Evolutionary conservation across 2,113 vertebrate species (phyloP).

Genomic region (Xerus inauris): DNA sequence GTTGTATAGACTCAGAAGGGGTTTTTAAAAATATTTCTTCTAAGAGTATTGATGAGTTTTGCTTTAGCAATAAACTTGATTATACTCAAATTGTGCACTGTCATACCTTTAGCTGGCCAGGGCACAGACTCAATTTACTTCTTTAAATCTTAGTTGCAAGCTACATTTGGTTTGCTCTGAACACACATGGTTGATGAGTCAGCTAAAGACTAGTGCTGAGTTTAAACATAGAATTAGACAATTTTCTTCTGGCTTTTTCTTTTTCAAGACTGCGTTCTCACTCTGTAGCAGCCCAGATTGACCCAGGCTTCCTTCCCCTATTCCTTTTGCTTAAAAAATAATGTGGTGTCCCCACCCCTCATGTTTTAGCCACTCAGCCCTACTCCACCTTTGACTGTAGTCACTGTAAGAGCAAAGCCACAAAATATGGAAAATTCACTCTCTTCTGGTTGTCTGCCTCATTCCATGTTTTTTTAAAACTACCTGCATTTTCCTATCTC

Average conservation of each 20-base stretch:
- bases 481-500: background rate
- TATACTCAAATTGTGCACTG: background rate
- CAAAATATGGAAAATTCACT: background rate
- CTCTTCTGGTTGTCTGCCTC: background rate
- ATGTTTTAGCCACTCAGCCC: background rate
- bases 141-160: background rate
- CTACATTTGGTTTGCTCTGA: slow-evolving; percentile 4
- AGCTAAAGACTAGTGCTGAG: background rate
- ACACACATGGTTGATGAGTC: background rate
- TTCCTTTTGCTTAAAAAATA: background rate
- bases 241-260: background rate
- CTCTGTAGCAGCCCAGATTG: background rate
- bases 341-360: background rate
- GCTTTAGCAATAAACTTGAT: background rate
- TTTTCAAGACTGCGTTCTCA: background rate
- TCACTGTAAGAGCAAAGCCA: background rate
- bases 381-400: background rate
- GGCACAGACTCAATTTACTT: background rate
- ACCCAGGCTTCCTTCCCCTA: background rate
- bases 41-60: slow-evolving; percentile 14
- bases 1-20: background rate
- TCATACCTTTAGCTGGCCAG: background rate
- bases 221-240: background rate
- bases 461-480: background rate
- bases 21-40: background rate